Evolutionary conservation across 2,797 vertebrate species (phyloP), one percentile per base, ranked within the genome.

Genomic region (Diceros bicornis): DNA sequence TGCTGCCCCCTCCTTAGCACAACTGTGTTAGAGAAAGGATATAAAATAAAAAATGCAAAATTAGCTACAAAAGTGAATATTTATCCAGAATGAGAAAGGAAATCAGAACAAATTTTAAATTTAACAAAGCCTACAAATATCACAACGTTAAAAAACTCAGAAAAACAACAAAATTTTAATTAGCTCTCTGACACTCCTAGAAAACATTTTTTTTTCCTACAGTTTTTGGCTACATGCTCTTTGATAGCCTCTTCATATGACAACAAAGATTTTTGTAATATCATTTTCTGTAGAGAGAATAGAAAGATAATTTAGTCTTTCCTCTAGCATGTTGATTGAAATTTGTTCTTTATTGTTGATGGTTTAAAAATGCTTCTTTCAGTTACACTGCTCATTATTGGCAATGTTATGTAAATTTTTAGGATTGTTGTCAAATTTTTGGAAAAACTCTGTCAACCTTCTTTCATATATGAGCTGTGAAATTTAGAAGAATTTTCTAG

Each of bases 301-400:
- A 87, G 74, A 64, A 91, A 78, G 84, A 83, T 55, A 92, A 94
- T 95, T 91, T 89, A 96, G 57, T 86, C 62, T 95, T 94, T 90
- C 20, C 72, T 95, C 47, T 91, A 55, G 47, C 20, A 61, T 52
- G 59, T 78, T 93, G 86, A 91, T 25, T 93, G 61, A 81, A 81
- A 82, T 71, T 82, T 61, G 20, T 78, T 89, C 72, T 25, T 37
- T 32, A 21, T 41, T 29, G 41, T 17, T 92, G 25, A 88, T 96
- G 50, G 20, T 68, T 96, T 89, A 23, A 69, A 93, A 95, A 79
- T 14, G 32, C 34, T 78, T 85, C 74, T 72, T 92, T 83, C 37
- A 78, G 23, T 82, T 89, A 68, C 1, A 78, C 5, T 79, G 37
- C 44, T 91, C 25, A 62, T 88, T 81, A 64, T 62, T 94, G 44